Evolutionary conservation across 2,113 vertebrate species (phyloP).

Genomic region (Prionailurus bengalensis): DNA sequence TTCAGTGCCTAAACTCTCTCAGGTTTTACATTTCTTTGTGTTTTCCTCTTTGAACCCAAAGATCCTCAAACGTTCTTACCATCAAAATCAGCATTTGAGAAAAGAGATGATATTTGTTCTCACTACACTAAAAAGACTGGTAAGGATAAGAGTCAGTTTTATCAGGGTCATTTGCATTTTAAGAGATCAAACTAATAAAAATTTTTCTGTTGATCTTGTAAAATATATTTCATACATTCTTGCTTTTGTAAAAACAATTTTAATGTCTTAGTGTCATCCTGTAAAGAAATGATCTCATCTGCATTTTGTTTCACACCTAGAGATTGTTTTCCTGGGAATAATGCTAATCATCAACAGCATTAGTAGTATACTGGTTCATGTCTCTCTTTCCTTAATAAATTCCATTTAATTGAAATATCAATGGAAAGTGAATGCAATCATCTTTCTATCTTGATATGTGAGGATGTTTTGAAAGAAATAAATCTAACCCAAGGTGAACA

Average conservation of each 20-base stretch:
- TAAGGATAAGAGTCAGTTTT: background rate
- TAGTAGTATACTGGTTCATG: background rate
- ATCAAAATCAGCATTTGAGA: background rate
- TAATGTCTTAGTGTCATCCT: background rate
- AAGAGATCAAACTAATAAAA: background rate
- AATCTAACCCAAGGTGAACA: background rate
- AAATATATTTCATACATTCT: background rate
- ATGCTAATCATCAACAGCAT: background rate
- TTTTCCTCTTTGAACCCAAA: background rate
- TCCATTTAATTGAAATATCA: constrained; percentile 4
- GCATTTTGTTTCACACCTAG: background rate
- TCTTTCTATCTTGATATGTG: background rate
- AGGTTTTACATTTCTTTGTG: background rate
- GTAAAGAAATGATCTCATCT: background rate
- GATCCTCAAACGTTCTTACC: background rate
- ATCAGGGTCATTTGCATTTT: background rate
- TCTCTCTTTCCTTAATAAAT: background rate
- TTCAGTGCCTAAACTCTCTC: background rate
- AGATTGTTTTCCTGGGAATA: background rate
- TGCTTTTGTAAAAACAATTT: background rate
- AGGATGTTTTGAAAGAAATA: background rate
- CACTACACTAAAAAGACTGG: background rate
- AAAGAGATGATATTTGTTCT: background rate
- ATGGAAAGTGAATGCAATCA: background rate
- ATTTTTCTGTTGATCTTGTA: background rate